These are phyloP conservation scores for Epistrophe eligans DNA, from an alignment of 2,888 invertebrate species.

Conservation along the genomic window DNA sequence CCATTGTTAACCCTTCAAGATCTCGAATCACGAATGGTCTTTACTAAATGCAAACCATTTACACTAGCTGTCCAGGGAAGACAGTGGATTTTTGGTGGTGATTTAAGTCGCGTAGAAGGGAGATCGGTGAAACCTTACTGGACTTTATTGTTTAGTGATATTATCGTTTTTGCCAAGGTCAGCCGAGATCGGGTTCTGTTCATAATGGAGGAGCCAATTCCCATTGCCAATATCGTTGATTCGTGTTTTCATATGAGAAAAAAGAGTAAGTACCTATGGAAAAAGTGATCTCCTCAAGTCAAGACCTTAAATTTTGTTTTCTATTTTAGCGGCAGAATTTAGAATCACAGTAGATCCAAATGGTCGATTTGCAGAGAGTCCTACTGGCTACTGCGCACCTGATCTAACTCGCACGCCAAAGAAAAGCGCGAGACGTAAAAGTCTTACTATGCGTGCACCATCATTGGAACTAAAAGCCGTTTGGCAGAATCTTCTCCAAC, in stretches of 20 bases:
- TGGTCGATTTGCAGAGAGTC: slow-evolving; percentile 87
- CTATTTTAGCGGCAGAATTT: slow-evolving; percentile 91
- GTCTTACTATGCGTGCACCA: slow-evolving; percentile 91
- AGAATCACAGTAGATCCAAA: slow-evolving; percentile 90
- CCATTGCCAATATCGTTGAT: slow-evolving; percentile 91
- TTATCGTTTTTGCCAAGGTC: slow-evolving; percentile 93
- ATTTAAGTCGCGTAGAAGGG: slow-evolving; percentile 92
- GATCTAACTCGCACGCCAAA: slow-evolving; percentile 87
- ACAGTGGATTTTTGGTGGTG: slow-evolving; percentile 96
- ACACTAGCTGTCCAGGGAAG: slow-evolving; percentile 92
- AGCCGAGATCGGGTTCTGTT: slow-evolving; percentile 94
- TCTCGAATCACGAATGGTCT: slow-evolving; percentile 93
- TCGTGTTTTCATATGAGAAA: slow-evolving; percentile 94
- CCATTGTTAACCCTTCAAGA: slow-evolving; percentile 93
- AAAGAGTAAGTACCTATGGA: slow-evolving; percentile 86
- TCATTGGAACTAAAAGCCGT: slow-evolving; percentile 94
- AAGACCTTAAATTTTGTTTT: neutral
- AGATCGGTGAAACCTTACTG: slow-evolving; percentile 92
- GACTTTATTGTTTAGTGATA: slow-evolving; percentile 93
- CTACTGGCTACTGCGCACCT: slow-evolving; percentile 90
- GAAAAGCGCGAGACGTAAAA: slow-evolving; percentile 87
- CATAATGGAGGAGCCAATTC: slow-evolving; percentile 94
- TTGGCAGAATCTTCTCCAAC: slow-evolving; percentile 94
- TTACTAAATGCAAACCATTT: slow-evolving; percentile 96
- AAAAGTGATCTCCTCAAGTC: neutral